Conservation (phyloP, 2,888 invertebrate species). For the Tiphia femorata region DNA sequence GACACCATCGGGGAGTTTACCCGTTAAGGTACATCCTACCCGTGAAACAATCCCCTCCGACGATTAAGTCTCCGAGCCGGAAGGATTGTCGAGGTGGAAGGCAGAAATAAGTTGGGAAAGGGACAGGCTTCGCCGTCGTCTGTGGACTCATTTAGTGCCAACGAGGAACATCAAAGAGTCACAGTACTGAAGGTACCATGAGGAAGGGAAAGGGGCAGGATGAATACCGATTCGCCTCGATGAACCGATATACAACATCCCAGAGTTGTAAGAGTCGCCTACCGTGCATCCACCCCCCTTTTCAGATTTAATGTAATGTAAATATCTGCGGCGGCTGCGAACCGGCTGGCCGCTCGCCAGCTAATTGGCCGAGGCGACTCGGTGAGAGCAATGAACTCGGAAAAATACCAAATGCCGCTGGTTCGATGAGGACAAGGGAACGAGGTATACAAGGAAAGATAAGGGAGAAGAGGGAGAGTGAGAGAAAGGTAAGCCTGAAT, state of each 20-base stretch:
- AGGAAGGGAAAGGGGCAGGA: too few relatives aligned
- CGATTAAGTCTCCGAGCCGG: constrained; percentile 40
- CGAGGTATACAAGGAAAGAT: neutral
- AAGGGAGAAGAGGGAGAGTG: constrained; percentile 1
- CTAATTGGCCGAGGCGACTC: constrained; percentile 38
- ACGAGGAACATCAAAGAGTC: constrained; percentile 47
- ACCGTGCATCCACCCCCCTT: too few relatives aligned
- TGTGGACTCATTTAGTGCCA: constrained; percentile 42
- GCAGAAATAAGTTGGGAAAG: constrained; percentile 42
- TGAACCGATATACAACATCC: constrained; percentile 35
- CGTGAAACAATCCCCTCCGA: constrained; percentile 27
- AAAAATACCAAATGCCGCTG: constrained; percentile 25
- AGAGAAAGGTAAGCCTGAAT: constrained; percentile 2
- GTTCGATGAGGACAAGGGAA: constrained; percentile 10
- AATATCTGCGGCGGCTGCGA: constrained; percentile 49
- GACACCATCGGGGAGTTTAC: constrained; percentile 27
- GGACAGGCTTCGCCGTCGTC: constrained; percentile 38
- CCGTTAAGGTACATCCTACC: constrained; percentile 18
- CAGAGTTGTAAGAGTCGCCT: constrained; percentile 28
- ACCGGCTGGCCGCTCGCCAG: constrained; percentile 29
- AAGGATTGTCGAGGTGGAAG: constrained; percentile 41
- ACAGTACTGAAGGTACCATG: too few relatives aligned
- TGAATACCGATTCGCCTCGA: constrained; percentile 31
- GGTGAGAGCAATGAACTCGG: constrained; percentile 10
- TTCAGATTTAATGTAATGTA: constrained; percentile 60